Evolutionary conservation across 2,797 vertebrate genomes (phyloP).

Genomic region (Rhynchotus rufescens): DNA sequence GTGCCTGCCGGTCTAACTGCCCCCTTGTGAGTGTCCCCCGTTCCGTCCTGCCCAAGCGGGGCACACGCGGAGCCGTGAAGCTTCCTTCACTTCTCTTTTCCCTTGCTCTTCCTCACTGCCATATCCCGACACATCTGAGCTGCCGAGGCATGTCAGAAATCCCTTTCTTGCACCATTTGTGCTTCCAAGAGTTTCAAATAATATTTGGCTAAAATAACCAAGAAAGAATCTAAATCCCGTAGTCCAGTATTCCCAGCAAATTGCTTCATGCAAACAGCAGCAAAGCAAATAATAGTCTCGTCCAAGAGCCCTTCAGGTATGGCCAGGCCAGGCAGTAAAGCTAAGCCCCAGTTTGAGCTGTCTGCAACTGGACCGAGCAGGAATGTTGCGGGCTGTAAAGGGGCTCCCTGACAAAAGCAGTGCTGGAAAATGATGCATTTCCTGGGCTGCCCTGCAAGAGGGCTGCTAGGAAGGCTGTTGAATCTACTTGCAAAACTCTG

Average conservation of each 20-base stretch:
- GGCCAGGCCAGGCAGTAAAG: fast-evolving
- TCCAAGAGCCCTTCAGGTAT: not conserved
- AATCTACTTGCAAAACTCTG: not conserved
- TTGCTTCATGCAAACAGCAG: not conserved
- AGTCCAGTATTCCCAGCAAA: not conserved
- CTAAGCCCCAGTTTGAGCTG: not conserved
- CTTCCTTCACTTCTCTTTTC: not conserved
- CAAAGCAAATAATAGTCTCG: not conserved
- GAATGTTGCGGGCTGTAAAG: not conserved
- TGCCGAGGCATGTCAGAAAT: not conserved
- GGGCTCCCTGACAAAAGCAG: not conserved
- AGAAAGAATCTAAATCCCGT: not conserved
- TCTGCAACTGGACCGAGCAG: not conserved
- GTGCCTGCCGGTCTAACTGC: not conserved
- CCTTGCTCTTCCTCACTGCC: not conserved
- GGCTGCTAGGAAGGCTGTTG: not conserved
- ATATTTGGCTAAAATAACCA: not conserved
- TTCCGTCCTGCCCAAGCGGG: not conserved
- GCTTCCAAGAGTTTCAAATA: constrained; percentile 12
- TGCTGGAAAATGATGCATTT: not conserved
- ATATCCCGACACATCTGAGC: not conserved
- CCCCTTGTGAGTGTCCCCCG: not conserved
- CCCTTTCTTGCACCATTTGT: constrained; percentile 34
- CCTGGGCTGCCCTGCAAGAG: not conserved
- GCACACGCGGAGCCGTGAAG: not conserved